Percentiles rank a stretch among this genome's conserved stretches.
These are phyloP conservation scores for Ochropleura plecta DNA, from an alignment of 2,888 invertebrate species.

Conservation along the genomic window DNA sequence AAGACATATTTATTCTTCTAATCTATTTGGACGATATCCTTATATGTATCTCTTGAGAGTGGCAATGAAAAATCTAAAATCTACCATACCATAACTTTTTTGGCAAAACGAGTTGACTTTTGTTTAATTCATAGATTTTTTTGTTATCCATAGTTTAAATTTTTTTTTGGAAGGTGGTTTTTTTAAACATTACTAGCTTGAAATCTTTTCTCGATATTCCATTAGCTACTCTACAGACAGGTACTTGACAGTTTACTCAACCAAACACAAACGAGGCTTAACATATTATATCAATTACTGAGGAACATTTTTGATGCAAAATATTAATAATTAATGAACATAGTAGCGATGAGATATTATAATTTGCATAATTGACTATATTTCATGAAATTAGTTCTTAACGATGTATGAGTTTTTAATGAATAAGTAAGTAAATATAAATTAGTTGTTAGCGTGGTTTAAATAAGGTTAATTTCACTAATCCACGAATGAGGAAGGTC, in stretches of 20 bases:
- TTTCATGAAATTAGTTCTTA: conserved; percentile 6
- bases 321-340: conserved; percentile 14
- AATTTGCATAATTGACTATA: conserved; percentile 33
- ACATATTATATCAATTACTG: conserved; percentile 1
- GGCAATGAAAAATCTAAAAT: too few species aligned
- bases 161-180: too few species aligned
- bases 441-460: conserved; percentile 21
- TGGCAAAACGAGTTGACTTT: too few species aligned
- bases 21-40: too few species aligned
- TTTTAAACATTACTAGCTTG: not conserved
- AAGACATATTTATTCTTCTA: too few species aligned
- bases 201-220: not conserved
- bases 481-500: conserved; percentile 9
- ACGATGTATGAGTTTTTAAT: not conserved
- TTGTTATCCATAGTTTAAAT: too few species aligned
- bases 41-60: too few species aligned
- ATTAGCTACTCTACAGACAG: not conserved
- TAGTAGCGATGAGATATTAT: conserved; percentile 27
- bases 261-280: conserved; percentile 15
- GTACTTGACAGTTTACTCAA: conserved; percentile 9
- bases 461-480: not conserved
- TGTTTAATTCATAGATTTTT: too few species aligned
- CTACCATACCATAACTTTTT: too few species aligned
- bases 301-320: conserved; percentile 28
- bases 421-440: not conserved